These are phyloP conservation scores for Panorpa germanica DNA, from an alignment of 2,888 invertebrate genomes.

Conservation along the genomic window DNA sequence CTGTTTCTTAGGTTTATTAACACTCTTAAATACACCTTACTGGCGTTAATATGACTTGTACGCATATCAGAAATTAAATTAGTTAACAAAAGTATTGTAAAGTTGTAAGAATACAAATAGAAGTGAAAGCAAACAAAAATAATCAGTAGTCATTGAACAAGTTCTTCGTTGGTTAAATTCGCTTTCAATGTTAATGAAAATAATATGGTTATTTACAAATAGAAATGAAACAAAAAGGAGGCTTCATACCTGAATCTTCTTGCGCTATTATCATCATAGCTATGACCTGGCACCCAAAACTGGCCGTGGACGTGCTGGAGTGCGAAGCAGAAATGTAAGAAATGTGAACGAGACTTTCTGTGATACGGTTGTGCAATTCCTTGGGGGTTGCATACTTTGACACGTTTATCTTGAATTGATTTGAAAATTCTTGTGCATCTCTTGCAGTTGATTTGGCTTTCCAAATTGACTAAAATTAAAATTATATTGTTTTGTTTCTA, in stretches of 20 bases:
- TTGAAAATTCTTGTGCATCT: conserved; percentile 18
- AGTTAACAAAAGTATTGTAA: no score
- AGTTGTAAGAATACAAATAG: no score
- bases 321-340: conserved; percentile 23
- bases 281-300: conserved; percentile 32
- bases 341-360: conserved; percentile 15
- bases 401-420: conserved; percentile 20
- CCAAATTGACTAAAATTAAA: conserved; percentile 13
- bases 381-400: conserved; percentile 15
- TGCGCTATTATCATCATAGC: conserved; percentile 32
- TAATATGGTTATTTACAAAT: neutral
- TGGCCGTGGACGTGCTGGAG: conserved; percentile 25
- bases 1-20: no score
- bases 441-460: conserved; percentile 19
- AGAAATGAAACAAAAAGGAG: neutral
- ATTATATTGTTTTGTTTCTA: no score
- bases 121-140: no score
- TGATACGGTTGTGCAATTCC: conserved; percentile 22
- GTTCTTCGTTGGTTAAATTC: no score
- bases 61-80: no score
- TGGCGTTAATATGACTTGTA: no score
- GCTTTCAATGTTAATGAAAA: neutral
- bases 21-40: no score
- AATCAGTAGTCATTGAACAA: no score
- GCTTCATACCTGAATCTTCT: conserved; percentile 24